Conservation (phyloP, 2,113 vertebrate species). For the Dasypus novemcinctus region DNA sequence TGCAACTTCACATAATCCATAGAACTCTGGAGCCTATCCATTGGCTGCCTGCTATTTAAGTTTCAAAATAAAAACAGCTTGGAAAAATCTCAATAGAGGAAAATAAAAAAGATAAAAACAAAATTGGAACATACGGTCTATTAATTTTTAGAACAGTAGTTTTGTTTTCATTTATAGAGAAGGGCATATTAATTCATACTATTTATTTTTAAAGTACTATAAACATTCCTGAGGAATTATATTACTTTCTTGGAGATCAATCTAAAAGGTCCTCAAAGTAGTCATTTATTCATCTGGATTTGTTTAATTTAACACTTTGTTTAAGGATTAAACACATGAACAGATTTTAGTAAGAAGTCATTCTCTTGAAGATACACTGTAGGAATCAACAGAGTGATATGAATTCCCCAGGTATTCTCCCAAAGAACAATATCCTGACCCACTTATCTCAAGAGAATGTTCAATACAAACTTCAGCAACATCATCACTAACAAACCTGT, state of each 20-base stretch:
- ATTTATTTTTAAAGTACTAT: not conserved
- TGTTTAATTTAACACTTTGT: constrained; percentile 26
- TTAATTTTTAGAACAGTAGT: not conserved
- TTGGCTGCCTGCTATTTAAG: not conserved
- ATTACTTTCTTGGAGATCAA: not conserved
- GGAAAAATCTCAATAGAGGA: not conserved
- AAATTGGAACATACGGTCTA: not conserved
- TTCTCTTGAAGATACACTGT: not conserved
- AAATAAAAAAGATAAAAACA: not conserved
- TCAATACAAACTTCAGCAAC: not conserved
- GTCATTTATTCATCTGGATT: not conserved
- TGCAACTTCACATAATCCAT: not conserved
- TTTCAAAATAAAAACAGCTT: not conserved
- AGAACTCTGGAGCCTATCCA: not conserved
- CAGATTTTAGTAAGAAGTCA: constrained; percentile 21
- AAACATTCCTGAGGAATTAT: not conserved
- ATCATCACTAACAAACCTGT: not conserved
- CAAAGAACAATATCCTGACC: not conserved
- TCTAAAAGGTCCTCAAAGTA: not conserved
- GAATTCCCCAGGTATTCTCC: not conserved
- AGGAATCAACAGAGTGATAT: not conserved
- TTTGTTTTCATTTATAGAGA: not conserved
- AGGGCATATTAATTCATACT: not conserved
- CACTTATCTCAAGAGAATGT: not conserved
- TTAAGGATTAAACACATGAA: not conserved